Conservation (phyloP, 2,888 invertebrate species). For the Cephus sareptanus region DNA sequence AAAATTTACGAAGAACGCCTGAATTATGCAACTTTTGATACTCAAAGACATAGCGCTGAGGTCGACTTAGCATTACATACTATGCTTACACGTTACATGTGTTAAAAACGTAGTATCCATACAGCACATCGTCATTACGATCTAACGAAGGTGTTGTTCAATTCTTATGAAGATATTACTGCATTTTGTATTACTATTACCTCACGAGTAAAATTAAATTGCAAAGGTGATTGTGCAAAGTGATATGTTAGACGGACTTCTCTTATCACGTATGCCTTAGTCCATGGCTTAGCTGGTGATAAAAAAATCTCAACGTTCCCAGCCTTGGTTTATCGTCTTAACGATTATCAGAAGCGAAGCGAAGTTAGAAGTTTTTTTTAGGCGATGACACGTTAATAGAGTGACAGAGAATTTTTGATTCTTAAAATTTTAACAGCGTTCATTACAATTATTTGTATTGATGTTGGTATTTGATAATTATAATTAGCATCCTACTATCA, state of each 20-base stretch:
- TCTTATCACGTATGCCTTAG: not conserved
- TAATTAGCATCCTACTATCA: not conserved
- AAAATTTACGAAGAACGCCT: not conserved
- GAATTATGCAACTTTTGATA: not conserved
- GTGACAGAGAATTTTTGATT: not conserved
- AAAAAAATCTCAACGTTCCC: not conserved
- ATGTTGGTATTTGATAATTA: not conserved
- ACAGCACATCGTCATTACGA: not conserved
- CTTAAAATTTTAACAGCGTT: not conserved
- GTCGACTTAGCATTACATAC: not conserved
- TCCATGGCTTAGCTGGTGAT: not conserved
- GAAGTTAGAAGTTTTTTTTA: not conserved
- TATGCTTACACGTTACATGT: not conserved
- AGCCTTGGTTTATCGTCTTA: not conserved
- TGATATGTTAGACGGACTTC: not conserved
- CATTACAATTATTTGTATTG: too few species aligned
- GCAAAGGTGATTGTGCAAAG: not conserved
- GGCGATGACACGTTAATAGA: not conserved
- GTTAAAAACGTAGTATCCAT: not conserved
- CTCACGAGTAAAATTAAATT: not conserved
- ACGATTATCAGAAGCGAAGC: not conserved
- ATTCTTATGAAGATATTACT: not conserved
- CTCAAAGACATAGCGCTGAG: not conserved
- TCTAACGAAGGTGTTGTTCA: not conserved
- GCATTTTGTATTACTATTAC: not conserved